Base-by-base conservation (phyloP, 2,797 vertebrate species). In the Myripristis murdjan region DNA sequence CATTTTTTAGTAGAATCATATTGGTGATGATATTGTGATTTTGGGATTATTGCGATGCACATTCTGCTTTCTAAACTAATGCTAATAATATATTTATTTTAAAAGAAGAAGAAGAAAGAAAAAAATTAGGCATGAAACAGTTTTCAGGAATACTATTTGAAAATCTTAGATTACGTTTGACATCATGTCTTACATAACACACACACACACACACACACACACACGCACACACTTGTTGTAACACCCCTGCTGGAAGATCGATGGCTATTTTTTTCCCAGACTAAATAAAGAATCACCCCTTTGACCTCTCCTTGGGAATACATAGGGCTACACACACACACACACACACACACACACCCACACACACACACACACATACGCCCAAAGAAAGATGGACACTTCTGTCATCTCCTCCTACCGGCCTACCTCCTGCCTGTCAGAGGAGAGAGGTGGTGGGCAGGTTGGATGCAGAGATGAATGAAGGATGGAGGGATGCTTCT, bases 261-360 rank as follows among this genome's bases (percentile, higher is more conserved):
- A 60, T 20, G 24, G 41, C 58, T 39, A 46, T 33, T 39, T 7
- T 41, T 46, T 46, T n/a, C 58, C 53, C 53, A 61, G 24, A 23
- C 56, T 44, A 35, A 28, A 55, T 33, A 15, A 16, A 43, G 41
- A 43, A 43, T 16, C 41, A 43, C 41, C 39, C 4, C 41, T 15
- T 43, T 16, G 41, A 43, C 41, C 53, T 18, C 28, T 22, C 3
- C 33, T 35, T 51, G 10, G 10, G 7, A 23, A 51, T 22, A 11
- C 15, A 41, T 15, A 16, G n/a, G n/a, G n/a, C n/a, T 15, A 43
- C 4, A 16, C 12, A 43, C 41, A 43, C 39, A 43, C 39, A 43
- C 48, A 22, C n/a, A 41, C 56, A 16, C 35, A 33, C 35, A 43
- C 48, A 22, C n/a, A 41, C 56, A 16, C 35, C 33, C 35, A 41